Conservation (phyloP, 2,888 invertebrate genomes). For the Ophion ventricosus region DNA sequence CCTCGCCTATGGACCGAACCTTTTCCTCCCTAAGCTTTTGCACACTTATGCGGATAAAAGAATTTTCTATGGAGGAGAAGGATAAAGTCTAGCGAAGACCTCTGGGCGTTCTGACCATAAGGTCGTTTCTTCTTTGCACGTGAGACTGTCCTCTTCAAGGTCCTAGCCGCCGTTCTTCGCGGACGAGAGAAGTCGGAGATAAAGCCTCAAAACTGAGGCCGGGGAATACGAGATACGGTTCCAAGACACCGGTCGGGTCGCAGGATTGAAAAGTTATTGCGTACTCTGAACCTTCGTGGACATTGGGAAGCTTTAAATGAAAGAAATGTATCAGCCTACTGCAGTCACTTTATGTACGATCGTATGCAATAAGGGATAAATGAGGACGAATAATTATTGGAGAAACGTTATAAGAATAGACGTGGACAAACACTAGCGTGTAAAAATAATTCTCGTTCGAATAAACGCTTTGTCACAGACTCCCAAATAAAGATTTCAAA, state of each 20-base stretch:
- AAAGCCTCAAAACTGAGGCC: conserved; percentile 29
- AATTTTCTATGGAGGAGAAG: conserved; percentile 51
- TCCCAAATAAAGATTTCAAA: too few species aligned
- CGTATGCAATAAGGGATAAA: background rate
- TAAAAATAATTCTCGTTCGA: too few species aligned
- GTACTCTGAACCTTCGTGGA: background rate
- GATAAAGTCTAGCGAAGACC: conserved; percentile 51
- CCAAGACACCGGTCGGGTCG: background rate
- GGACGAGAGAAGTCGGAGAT: conserved; percentile 21
- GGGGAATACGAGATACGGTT: background rate
- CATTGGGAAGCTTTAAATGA: background rate
- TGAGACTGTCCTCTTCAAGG: conserved; percentile 20
- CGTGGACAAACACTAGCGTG: too few species aligned
- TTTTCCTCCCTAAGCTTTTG: conserved; percentile 53
- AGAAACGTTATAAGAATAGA: too few species aligned
- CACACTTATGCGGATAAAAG: conserved; percentile 45
- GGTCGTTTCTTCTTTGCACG: conserved; percentile 44
- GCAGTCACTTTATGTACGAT: background rate
- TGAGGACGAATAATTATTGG: too few species aligned
- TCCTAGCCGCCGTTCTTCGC: conserved; percentile 10
- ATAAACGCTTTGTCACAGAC: too few species aligned
- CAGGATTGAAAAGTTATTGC: conserved; percentile 18
- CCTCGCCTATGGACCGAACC: conserved; percentile 45
- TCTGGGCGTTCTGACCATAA: conserved; percentile 29
- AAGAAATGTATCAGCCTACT: background rate